Conservation (phyloP, 64 coral and sea anemone genomes). For the Actinia tenebrosa region DNA sequence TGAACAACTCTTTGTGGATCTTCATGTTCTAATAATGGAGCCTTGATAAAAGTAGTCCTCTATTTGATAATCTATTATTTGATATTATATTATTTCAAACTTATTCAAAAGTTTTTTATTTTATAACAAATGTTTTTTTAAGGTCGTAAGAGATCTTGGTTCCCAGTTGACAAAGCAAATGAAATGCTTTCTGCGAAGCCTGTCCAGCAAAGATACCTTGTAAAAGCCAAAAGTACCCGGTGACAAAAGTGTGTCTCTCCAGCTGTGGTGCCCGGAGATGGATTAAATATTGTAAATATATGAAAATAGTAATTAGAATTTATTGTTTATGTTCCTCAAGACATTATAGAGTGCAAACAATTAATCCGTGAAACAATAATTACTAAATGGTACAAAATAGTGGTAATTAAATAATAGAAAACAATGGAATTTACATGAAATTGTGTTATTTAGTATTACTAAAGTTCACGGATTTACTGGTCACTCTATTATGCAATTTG, state of each 20-base stretch:
- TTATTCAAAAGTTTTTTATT: background rate
- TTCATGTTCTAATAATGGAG: too few species aligned
- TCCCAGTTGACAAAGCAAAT: slow-evolving; percentile 67
- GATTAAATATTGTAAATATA: background rate
- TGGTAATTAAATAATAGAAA: too few species aligned
- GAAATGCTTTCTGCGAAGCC: slow-evolving; percentile 54
- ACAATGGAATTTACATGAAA: too few species aligned
- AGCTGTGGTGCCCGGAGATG: background rate
- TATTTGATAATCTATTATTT: too few species aligned
- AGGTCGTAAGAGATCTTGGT: slow-evolving; percentile 78
- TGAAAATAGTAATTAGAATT: background rate
- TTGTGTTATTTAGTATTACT: too few species aligned
- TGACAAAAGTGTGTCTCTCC: slow-evolving; percentile 46
- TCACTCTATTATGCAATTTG: too few species aligned
- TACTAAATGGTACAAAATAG: too few species aligned
- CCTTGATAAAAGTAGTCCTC: too few species aligned
- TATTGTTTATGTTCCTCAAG: background rate
- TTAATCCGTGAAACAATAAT: too few species aligned
- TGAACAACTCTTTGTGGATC: too few species aligned
- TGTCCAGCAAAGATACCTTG: slow-evolving; percentile 56
- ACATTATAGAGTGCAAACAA: background rate
- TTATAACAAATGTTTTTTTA: background rate
- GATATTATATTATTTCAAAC: too few species aligned
- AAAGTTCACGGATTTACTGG: too few species aligned
- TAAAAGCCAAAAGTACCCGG: slow-evolving; percentile 59